A percentile compares a stretch with the other conserved stretches of the same genome.
These are phyloP conservation scores for Taeniopygia guttata DNA, from an alignment of 2,797 vertebrate genomes.

Conservation along the genomic window DNA sequence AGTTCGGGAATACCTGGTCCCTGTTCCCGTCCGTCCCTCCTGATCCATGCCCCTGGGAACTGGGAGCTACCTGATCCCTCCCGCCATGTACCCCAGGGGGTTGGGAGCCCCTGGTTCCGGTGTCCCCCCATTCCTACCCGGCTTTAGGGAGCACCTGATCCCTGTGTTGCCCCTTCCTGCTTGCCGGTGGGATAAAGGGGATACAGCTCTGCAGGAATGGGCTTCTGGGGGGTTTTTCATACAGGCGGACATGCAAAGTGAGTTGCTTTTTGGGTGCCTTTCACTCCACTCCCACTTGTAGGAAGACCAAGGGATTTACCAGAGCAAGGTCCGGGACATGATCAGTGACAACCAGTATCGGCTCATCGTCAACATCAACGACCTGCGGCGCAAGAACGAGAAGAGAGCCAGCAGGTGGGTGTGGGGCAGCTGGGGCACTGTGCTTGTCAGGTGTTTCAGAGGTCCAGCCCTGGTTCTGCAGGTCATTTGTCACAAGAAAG, in stretches of 20 bases:
- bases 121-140: no score
- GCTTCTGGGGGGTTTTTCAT: accelerated
- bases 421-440: neutral
- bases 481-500: neutral
- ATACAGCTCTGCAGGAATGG: neutral
- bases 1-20: neutral
- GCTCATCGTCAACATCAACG: conserved; percentile 92
- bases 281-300: conserved; percentile 23
- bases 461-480: neutral
- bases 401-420: conserved; percentile 85
- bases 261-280: neutral
- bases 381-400: conserved; percentile 90
- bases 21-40: accelerated
- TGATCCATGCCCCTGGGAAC: accelerated
- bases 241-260: accelerated
- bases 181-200: accelerated
- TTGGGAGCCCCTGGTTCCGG: neutral
- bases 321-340: conserved; percentile 92
- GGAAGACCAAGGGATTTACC: conserved; percentile 95
- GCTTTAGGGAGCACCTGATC: neutral
- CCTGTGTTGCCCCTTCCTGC: neutral
- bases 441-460: accelerated
- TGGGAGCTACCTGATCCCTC: neutral
- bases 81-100: accelerated
- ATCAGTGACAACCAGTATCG: conserved; percentile 90